phyloP scores from a whole-genome alignment of 2,888 invertebrate species.

The Orchesella flavescens region DNA sequence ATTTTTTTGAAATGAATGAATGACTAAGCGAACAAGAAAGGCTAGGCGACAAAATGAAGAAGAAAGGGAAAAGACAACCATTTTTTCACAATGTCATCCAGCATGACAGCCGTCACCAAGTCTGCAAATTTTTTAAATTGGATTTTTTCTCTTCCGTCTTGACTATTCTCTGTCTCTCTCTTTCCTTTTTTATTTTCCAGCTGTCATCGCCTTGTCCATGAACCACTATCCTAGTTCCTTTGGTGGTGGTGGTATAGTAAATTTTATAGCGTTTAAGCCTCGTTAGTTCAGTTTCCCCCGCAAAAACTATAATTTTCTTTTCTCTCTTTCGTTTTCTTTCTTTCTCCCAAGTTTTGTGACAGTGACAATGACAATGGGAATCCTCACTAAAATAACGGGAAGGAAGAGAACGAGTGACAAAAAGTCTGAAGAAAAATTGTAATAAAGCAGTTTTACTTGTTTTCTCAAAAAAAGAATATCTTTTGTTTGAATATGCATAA shows the following conservation, averaged over 20 bases:
- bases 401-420: conserved; percentile 27
- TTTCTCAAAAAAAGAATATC: background rate
- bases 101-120: conserved; percentile 71
- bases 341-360: background rate
- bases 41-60: background rate
- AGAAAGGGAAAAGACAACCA: conserved; percentile 41
- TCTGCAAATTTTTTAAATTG: conserved; percentile 72
- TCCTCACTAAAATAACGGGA: conserved; percentile 10
- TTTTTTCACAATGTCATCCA: conserved; percentile 51
- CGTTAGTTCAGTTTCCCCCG: background rate
- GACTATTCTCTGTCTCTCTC: background rate
- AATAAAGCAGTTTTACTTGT: background rate
- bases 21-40: too few species aligned
- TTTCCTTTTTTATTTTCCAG: conserved; percentile 54
- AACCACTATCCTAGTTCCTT: conserved; percentile 10
- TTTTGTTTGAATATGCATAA: background rate
- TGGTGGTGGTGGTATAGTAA: conserved; percentile 37
- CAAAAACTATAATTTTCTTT: background rate
- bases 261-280: background rate
- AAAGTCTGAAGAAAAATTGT: conserved; percentile 26
- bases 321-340: conserved; percentile 1
- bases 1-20: background rate
- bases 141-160: conserved; percentile 65
- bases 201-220: conserved; percentile 62
- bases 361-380: conserved; percentile 13